Evolutionary conservation across 2,888 invertebrate species (phyloP).

Genomic region (Melikaiella ostensackeni): DNA sequence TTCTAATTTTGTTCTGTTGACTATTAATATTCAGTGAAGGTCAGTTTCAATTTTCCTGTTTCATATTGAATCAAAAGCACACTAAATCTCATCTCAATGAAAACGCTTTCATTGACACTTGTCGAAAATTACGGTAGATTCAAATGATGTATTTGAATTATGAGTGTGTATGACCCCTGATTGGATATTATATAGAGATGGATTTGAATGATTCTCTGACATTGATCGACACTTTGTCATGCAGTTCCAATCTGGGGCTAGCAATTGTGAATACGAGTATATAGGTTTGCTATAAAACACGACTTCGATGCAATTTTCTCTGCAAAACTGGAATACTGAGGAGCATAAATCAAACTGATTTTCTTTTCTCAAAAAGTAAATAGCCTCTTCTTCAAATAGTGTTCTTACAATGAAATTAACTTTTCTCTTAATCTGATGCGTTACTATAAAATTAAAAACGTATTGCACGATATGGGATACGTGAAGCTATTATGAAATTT

Average conservation of each 20-base stretch:
- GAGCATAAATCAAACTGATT: conserved; percentile 34
- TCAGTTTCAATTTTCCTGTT: not conserved
- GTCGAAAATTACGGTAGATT: not conserved
- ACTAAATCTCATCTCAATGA: not conserved
- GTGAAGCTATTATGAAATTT: not conserved
- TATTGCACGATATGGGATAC: not conserved
- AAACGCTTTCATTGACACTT: not conserved
- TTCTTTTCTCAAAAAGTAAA: not conserved
- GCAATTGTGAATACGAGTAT: not conserved
- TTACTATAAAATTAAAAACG: not conserved
- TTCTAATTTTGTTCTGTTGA: not conserved
- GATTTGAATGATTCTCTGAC: not conserved
- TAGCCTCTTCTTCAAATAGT: not conserved
- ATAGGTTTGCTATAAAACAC: not conserved
- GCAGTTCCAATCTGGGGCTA: not conserved
- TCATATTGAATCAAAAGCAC: not conserved
- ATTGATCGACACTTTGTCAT: conserved; percentile 5
- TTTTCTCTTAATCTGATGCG: not conserved
- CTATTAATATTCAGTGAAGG: not conserved
- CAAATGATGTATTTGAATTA: not conserved
- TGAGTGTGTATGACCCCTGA: not conserved
- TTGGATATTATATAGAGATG: not conserved
- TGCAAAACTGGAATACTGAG: conserved; percentile 47
- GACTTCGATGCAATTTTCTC: not conserved
- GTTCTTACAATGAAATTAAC: not conserved